Evolutionary conservation across 2,113 vertebrate genomes (phyloP), one percentile per base, ranked within the genome.

Genomic region (Bos indicus): DNA sequence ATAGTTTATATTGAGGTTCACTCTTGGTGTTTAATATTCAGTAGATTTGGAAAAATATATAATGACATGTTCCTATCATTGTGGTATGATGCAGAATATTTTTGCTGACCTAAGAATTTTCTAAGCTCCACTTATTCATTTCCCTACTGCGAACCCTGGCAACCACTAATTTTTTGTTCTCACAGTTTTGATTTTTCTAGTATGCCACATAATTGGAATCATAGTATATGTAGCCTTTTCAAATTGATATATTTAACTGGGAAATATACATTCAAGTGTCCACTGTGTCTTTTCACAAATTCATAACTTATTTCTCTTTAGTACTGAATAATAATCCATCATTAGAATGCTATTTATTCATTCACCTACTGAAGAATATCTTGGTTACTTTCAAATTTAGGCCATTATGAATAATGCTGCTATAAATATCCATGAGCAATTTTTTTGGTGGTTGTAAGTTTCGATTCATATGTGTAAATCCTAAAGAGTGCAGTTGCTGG

Each of bases 101-200:
- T 67, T 56, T 51, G 7, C 28, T 92, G 19, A 67, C 9, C 14
- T 71, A 54, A 92, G 21, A 56, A 12, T 84, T 40, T 30, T 46
- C 48, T 21, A 3, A 25, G 13, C 19, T 46, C 30, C 30, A 21
- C 7, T 11, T 62, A 52, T 36, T 82, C 59, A 62, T 64, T 43
- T n/a, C 59, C 13, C 2, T 11, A 40, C 11, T 17, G 7, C 1
- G 0, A 54, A 16, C 25, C 3, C 16, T 64, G 25, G 26, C 13
- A 64, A 82, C 25, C 48, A 64, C n/a, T n/a, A 17, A 91, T 8
- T 16, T 36, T 28, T 60, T 91, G 6, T 14, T 78, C 17, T 54
- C 13, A 78, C 23, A 59, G 36, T 46, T 59, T 78, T 90, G 12
- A 21, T n/a, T 82, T 91, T 52, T 52, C 46, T 40, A 52, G 33